Evolutionary conservation across 2,113 vertebrate species (phyloP).

Genomic region (Eidolon helvum): DNA sequence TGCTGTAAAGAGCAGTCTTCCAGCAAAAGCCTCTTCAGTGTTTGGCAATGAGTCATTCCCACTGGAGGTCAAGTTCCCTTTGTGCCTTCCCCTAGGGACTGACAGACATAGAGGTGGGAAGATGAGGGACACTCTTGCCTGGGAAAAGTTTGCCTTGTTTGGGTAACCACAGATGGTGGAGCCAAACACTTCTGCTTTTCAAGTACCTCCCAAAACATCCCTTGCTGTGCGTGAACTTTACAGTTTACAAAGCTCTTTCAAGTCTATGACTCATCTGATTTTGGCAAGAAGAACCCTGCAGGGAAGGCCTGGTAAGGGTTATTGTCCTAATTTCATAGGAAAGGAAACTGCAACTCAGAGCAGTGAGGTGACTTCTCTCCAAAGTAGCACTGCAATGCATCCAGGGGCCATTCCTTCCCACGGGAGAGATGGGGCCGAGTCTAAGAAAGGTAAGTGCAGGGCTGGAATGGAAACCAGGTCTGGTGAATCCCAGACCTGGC

Average conservation of each 20-base stretch:
- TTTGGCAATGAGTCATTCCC: constrained; percentile 2
- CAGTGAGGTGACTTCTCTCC: not conserved
- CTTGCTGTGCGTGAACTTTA: not conserved
- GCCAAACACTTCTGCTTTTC: not conserved
- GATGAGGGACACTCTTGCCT: not conserved
- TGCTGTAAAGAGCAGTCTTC: not conserved
- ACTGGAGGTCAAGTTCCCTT: not conserved
- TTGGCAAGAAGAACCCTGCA: not conserved
- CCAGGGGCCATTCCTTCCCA: not conserved
- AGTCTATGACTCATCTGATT: not conserved
- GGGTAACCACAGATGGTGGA: not conserved
- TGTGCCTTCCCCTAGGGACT: not conserved
- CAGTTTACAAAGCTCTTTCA: not conserved
- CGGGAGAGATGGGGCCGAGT: accelerated
- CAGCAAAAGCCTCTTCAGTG: not conserved
- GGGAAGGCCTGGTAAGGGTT: not conserved
- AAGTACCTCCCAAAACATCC: not conserved
- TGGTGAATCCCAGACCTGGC: too few species aligned
- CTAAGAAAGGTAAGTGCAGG: not conserved
- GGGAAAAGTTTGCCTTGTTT: not conserved
- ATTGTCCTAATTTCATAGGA: not conserved
- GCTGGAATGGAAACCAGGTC: not conserved
- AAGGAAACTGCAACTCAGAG: not conserved
- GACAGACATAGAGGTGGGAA: not conserved
- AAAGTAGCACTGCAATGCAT: not conserved